Evolutionary conservation across 2,797 vertebrate genomes (phyloP).

Genomic region (Melanotaenia nigrans): DNA sequence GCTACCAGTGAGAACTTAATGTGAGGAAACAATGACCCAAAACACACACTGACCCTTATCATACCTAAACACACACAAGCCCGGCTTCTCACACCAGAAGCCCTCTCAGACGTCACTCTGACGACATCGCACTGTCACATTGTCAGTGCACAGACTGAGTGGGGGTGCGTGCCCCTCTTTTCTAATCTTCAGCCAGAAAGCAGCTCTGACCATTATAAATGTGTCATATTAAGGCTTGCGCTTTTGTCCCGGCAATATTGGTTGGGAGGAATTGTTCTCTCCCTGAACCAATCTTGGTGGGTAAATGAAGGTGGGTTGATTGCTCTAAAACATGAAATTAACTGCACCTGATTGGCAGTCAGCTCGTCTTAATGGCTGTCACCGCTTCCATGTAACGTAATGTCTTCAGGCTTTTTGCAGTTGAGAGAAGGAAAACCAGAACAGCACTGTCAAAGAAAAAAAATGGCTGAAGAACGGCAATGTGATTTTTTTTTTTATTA

Average conservation of each 20-base stretch:
- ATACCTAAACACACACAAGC: conserved; percentile 57
- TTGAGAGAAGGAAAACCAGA: conserved; percentile 11
- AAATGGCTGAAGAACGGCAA: not conserved
- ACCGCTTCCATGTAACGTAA: not conserved
- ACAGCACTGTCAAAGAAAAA: not conserved
- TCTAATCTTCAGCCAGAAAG: conserved; percentile 25
- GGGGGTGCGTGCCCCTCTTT: conserved; percentile 67
- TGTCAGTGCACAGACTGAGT: conserved; percentile 52
- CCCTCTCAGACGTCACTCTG: conserved; percentile 61
- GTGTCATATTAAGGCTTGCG: conserved; percentile 19
- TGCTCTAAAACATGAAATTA: conserved; percentile 3
- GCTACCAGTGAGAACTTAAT: conserved; percentile 41
- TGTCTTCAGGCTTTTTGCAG: not conserved
- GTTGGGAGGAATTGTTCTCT: not conserved
- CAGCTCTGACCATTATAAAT: conserved; percentile 9
- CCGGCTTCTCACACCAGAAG: conserved; percentile 25
- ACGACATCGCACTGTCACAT: conserved; percentile 49
- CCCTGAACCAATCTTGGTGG: not conserved
- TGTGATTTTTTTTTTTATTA: not conserved
- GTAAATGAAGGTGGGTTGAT: conserved; percentile 1
- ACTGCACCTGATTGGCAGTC: conserved; percentile 3
- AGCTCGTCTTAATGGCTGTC: conserved; percentile 3
- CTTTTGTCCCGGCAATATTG: not conserved
- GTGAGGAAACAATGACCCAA: conserved; percentile 54
- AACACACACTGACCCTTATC: conserved; percentile 71